These are phyloP conservation scores for Aphelocoma coerulescens DNA, from an alignment of 2,113 vertebrate species.

Conservation along the genomic window DNA sequence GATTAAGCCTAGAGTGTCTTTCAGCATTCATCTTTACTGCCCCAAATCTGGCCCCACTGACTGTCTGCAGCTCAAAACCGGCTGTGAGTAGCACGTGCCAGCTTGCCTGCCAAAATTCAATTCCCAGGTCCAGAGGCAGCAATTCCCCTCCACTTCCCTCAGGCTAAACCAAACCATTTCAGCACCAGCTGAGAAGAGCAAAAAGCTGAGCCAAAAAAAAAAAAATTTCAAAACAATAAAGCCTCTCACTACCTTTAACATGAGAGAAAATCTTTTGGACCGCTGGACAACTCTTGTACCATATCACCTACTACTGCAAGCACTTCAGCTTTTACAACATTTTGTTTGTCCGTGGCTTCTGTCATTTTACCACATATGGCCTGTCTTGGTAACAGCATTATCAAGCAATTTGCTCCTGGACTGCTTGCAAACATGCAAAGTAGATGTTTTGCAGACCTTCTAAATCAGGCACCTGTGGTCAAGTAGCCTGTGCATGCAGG, in stretches of 20 bases:
- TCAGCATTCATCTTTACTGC: background rate
- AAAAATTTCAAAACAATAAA: background rate
- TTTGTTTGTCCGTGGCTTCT: background rate
- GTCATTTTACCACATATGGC: background rate
- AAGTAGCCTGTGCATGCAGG: background rate
- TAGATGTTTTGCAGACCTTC: background rate
- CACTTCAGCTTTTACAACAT: background rate
- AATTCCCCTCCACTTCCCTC: background rate
- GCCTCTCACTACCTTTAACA: background rate
- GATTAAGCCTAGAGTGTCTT: background rate
- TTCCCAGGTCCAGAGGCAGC: background rate
- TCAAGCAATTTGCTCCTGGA: background rate
- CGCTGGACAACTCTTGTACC: background rate
- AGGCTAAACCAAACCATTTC: background rate
- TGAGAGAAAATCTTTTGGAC: background rate
- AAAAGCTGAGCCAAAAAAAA: background rate
- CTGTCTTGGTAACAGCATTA: background rate
- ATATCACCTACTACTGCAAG: background rate
- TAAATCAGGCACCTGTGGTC: background rate
- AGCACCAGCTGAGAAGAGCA: background rate
- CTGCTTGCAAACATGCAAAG: background rate
- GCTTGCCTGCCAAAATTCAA: background rate
- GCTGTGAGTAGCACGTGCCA: background rate
- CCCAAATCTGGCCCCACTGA: background rate
- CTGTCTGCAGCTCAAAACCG: background rate